Evolutionary conservation across 2,113 vertebrate species (phyloP).

Genomic region (Seriola dumerili): DNA sequence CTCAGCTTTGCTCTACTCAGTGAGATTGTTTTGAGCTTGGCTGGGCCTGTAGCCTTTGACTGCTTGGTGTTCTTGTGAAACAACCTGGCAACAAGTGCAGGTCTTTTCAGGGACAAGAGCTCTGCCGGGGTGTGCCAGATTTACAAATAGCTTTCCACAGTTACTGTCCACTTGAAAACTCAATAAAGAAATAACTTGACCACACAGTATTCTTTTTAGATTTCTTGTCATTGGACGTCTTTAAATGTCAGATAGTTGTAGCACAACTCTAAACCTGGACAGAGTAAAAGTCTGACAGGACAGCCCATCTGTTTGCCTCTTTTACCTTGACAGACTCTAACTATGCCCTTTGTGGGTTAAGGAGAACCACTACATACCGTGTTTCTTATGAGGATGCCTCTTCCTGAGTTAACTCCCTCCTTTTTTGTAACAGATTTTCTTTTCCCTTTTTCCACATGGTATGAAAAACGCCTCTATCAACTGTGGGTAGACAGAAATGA

Average conservation of each 20-base stretch:
- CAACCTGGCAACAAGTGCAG: conserved; percentile 47
- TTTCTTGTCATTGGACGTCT: background rate
- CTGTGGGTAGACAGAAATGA: background rate
- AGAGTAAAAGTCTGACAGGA: background rate
- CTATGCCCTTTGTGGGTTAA: background rate
- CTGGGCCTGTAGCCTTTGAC: conserved; percentile 29
- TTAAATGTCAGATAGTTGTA: background rate
- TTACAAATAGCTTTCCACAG: conserved; percentile 35
- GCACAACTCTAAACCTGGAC: background rate
- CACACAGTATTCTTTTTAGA: background rate
- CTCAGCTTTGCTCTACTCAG: conserved; percentile 29
- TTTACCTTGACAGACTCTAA: background rate
- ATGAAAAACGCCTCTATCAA: conserved; percentile 9
- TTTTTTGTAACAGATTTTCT: conserved; percentile 28
- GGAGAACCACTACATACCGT: background rate
- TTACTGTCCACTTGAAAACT: conserved; percentile 9
- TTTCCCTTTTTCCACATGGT: conserved; percentile 59
- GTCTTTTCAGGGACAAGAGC: conserved; percentile 48
- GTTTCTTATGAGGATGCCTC: conserved; percentile 4
- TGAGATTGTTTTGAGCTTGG: conserved; percentile 47
- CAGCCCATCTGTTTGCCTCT: conserved; percentile 4
- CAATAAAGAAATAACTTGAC: conserved; percentile 11
- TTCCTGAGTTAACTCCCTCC: background rate
- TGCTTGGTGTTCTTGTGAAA: conserved; percentile 57
- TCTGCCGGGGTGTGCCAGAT: conserved; percentile 42